A percentile compares a stretch with the other conserved stretches of the same genome.
Conservation (phyloP, 2,113 vertebrate species). For the Pampusana beccarii region DNA sequence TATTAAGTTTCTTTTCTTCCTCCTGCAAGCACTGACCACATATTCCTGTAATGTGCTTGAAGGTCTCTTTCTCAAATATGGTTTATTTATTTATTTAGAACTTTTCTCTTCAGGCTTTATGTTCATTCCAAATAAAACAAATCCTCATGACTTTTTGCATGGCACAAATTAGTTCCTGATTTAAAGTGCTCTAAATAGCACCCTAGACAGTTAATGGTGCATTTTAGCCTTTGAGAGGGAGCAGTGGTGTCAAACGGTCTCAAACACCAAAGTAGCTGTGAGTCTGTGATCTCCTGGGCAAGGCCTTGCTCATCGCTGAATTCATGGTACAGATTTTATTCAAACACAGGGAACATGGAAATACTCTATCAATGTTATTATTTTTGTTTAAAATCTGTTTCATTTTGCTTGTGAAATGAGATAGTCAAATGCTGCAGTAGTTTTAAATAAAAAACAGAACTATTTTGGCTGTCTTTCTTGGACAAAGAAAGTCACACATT, state of each 20-base stretch:
- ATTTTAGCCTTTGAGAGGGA: neutral
- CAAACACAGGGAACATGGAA: neutral
- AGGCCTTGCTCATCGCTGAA: neutral
- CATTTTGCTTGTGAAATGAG: constrained; percentile 1
- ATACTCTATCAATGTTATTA: neutral
- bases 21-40: neutral
- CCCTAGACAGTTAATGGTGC: neutral
- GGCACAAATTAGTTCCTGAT: neutral
- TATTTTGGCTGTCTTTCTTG: constrained; percentile 55
- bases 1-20: neutral
- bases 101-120: neutral
- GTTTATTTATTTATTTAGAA: neutral
- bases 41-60: neutral
- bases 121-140: neutral
- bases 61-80: neutral
- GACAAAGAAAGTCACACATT: constrained; percentile 50
- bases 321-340: neutral
- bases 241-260: neutral
- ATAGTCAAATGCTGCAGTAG: constrained; percentile 2
- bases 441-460: neutral
- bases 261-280: neutral
- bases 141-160: neutral
- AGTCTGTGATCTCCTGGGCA: neutral
- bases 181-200: neutral
- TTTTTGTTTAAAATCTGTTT: neutral